Conservation (phyloP, 1,140 invertebrate species). For the Colletes latitarsis region DNA sequence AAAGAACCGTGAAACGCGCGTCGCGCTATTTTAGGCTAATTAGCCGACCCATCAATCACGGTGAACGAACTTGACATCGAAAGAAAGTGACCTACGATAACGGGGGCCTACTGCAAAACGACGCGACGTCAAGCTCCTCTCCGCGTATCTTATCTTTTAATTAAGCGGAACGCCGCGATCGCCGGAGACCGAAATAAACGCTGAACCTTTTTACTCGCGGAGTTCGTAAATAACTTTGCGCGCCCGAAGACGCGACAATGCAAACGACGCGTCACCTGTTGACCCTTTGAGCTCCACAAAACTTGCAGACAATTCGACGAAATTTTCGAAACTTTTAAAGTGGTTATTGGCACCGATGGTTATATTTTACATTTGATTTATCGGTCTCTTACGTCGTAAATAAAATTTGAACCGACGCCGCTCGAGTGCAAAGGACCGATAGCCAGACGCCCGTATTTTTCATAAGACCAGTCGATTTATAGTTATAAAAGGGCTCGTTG, state of each 20-base stretch:
- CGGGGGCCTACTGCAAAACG: not conserved
- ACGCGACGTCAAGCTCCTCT: not conserved
- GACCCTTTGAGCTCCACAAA: too few species aligned
- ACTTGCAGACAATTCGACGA: too few species aligned
- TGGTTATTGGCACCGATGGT: too few species aligned
- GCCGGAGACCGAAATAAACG: not conserved
- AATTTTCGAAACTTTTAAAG: too few species aligned
- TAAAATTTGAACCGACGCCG: too few species aligned
- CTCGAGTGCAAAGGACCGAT: too few species aligned
- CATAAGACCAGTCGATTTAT: constrained; percentile 1
- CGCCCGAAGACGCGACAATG: too few species aligned
- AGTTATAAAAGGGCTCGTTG: constrained; percentile 43
- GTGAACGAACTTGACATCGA: not conserved
- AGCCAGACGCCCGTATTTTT: not conserved
- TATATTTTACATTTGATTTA: too few species aligned
- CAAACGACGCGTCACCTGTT: too few species aligned
- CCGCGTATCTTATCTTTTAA: constrained; percentile 25
- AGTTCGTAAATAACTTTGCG: too few species aligned
- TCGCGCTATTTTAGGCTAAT: constrained; percentile 36
- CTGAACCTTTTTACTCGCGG: too few species aligned
- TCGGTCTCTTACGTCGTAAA: too few species aligned
- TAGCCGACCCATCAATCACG: constrained; percentile 25
- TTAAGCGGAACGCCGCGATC: not conserved
- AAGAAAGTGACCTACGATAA: constrained; percentile 10
- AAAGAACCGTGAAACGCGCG: not conserved